Percentiles rank a stretch among this genome's conserved stretches.
These are phyloP conservation scores for Chloroceryle aenea DNA, from an alignment of 2,113 vertebrate species.

Conservation along the genomic window DNA sequence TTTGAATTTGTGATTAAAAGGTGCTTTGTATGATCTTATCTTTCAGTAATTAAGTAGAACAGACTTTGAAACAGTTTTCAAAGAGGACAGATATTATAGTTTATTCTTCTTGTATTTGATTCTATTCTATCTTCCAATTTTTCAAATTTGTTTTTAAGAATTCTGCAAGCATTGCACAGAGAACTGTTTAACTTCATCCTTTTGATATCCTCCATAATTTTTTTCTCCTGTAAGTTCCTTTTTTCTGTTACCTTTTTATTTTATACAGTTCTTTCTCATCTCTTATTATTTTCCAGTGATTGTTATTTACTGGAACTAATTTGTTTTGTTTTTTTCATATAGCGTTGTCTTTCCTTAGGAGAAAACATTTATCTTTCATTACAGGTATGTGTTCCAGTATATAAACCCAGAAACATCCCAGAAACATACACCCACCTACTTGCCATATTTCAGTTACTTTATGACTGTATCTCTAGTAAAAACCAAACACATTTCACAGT, in stretches of 20 bases:
- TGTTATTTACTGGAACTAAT: neutral
- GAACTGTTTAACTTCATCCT: neutral
- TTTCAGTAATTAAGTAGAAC: neutral
- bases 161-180: neutral
- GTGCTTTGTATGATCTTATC: neutral
- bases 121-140: neutral
- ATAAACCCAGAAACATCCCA: neutral
- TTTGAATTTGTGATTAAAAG: neutral
- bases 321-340: neutral
- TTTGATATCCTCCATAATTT: neutral
- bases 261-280: neutral
- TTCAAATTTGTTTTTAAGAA: neutral
- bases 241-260: neutral
- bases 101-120: neutral
- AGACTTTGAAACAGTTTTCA: neutral
- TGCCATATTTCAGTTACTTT: neutral
- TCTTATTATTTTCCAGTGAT: neutral
- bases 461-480: neutral
- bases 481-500: neutral
- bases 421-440: neutral
- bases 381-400: rapidly evolving
- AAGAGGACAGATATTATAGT: neutral
- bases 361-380: neutral
- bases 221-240: neutral
- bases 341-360: neutral